Percentiles rank a stretch among this genome's conserved stretches.
Conservation (phyloP, 2,113 vertebrate genomes). For the Tretioscincus oriximinensis region DNA sequence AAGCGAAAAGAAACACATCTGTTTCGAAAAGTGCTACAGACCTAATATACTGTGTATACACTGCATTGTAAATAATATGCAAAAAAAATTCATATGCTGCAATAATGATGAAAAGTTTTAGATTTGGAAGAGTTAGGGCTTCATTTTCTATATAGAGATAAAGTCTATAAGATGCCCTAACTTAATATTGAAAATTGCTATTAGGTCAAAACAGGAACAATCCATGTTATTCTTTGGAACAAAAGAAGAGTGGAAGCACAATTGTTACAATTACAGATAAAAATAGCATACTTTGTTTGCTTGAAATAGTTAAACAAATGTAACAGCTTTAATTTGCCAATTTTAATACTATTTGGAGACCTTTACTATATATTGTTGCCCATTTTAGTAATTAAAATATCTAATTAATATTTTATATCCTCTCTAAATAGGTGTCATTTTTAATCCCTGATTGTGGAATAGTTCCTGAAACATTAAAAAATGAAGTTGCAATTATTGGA, state of each 20-base stretch:
- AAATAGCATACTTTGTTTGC: no score
- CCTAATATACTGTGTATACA: background rate
- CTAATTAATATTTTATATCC: constrained; percentile 23
- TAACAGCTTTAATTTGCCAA: no score
- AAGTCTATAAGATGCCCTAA: background rate
- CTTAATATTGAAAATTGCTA: background rate
- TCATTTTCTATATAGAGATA: no score
- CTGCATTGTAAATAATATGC: background rate
- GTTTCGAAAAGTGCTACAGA: background rate
- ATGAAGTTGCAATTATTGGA: constrained; percentile 67
- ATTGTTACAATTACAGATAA: background rate
- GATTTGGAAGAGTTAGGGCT: background rate
- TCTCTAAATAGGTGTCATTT: constrained; percentile 81
- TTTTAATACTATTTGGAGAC: background rate
- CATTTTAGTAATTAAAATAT: background rate
- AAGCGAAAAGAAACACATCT: background rate
- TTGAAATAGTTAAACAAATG: no score
- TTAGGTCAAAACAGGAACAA: background rate
- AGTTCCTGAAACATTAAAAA: constrained; percentile 74
- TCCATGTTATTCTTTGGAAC: background rate
- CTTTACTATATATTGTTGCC: background rate
- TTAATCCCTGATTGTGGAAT: constrained; percentile 85
- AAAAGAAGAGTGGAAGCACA: background rate
- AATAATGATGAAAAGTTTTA: no score
- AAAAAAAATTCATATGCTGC: no score